A percentile compares a stretch with the other conserved stretches of the same genome.
Conservation (phyloP, 1,140 invertebrate species). For the Sinella curviseta region DNA sequence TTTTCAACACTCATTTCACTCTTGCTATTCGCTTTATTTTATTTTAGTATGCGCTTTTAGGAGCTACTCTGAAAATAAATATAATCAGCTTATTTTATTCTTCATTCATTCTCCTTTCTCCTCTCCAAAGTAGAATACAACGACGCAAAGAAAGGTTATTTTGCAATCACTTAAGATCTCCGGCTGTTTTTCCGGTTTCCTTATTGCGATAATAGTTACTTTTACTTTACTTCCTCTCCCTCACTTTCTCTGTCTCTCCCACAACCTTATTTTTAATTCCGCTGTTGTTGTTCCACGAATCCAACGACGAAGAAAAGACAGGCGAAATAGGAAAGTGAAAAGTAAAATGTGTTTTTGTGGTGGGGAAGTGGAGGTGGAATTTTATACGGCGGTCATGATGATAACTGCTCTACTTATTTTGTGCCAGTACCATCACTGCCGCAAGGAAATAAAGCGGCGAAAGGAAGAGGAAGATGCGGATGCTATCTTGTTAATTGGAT, state of each 20-base stretch:
- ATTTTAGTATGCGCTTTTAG: too few species aligned
- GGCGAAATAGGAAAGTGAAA: not conserved
- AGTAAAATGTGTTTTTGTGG: not conserved
- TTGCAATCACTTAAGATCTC: too few species aligned
- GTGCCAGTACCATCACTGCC: not conserved
- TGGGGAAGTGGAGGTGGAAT: not conserved
- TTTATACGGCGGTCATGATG: not conserved
- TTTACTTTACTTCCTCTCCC: too few species aligned
- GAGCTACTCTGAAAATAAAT: too few species aligned
- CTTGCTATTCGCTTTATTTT: too few species aligned
- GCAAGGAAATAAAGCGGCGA: not conserved
- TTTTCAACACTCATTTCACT: too few species aligned
- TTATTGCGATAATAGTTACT: not conserved
- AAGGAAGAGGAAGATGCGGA: not conserved
- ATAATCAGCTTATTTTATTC: too few species aligned
- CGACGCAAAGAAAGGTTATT: too few species aligned
- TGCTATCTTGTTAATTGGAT: constrained; percentile 26
- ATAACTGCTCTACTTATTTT: not conserved
- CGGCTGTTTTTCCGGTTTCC: not conserved
- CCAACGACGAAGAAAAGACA: not conserved
- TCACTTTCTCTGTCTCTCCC: too few species aligned
- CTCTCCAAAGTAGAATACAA: too few species aligned
- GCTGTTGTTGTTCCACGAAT: not conserved
- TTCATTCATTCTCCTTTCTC: too few species aligned
- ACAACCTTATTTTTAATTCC: not conserved